Base-by-base conservation (phyloP, 2,797 vertebrate species). In the Orientallactaga sibirica region DNA sequence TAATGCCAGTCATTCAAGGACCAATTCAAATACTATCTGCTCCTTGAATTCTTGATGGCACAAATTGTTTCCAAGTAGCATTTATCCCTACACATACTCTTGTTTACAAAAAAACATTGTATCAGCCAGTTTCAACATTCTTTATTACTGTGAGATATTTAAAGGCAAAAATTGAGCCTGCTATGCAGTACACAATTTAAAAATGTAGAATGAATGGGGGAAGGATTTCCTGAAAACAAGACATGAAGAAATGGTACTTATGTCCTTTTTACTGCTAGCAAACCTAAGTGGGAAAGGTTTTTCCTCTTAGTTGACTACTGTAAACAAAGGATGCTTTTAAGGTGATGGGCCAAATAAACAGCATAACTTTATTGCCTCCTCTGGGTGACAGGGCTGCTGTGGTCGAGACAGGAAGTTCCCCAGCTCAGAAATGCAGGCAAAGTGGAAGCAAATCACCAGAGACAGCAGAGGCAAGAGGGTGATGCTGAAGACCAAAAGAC, bases 211-310 rank as follows among this genome's bases (percentile, higher is more conserved):
- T 70, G 9, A 80, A 94, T 11, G 19, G 33, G 87, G 37, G 12
- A 84, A 81, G 10, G 62, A 58, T 70, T 86, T 37, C 88, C 33
- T 37, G 62, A 77, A 75, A 86, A 58, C 73, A 78, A 92, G 91
- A 73, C 20, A 74, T 20, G 16, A 33, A 82, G 41, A 83, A 1
- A 7, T 61, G 64, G 7, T 5, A 18, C 83, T 94, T 74, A 81
- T 84, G 74, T 33, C 8, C 3, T 52, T 10, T 78, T 18, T 12
- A 62, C 19, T 86, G 61, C 55, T 82, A 81, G 70, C 16, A 70
- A 11, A 61, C 1, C 15, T 43, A 75, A 81, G 7, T 66, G 41
- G 14, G 88, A 20, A 43, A 76, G 20, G 2, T 22, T 90, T 33
- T 82, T 79, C 37, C 25, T 86, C 25, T n/a, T 90, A 16, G 55